Conservation (phyloP, 2,797 vertebrate genomes). For the Tympanoctomys barrerae region DNA sequence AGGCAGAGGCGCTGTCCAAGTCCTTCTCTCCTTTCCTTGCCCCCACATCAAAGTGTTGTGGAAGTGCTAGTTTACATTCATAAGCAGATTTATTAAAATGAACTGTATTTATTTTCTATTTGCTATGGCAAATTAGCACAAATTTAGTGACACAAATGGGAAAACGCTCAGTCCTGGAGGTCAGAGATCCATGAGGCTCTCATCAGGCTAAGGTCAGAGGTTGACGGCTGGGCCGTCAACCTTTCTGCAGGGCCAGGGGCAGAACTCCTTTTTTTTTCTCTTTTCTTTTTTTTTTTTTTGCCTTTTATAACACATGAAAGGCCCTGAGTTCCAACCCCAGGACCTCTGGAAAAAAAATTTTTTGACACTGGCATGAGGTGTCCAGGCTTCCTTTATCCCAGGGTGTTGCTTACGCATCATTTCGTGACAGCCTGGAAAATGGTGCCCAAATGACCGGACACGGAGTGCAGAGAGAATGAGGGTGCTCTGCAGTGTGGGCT, state of each 20-base stretch:
- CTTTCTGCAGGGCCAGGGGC: neutral
- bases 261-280: neutral
- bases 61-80: neutral
- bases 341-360: neutral
- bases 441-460: neutral
- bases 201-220: neutral
- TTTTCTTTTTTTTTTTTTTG: neutral
- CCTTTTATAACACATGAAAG: neutral
- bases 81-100: neutral
- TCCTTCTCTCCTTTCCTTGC: neutral
- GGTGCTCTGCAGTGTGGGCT: neutral
- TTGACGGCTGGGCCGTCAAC: neutral
- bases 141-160: neutral
- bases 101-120: neutral
- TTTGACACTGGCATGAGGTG: neutral
- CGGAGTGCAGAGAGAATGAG: neutral
- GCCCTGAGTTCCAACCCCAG: neutral
- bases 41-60: neutral
- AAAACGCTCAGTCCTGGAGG: neutral
- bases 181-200: neutral
- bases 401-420: slow-evolving; percentile 31
- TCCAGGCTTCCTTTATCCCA: neutral
- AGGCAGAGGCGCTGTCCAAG: fast-evolving
- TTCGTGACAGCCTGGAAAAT: neutral
- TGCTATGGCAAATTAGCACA: neutral